These are phyloP conservation scores for Lepus oiostolus DNA, from an alignment of 2,797 vertebrate species.

Conservation along the genomic window DNA sequence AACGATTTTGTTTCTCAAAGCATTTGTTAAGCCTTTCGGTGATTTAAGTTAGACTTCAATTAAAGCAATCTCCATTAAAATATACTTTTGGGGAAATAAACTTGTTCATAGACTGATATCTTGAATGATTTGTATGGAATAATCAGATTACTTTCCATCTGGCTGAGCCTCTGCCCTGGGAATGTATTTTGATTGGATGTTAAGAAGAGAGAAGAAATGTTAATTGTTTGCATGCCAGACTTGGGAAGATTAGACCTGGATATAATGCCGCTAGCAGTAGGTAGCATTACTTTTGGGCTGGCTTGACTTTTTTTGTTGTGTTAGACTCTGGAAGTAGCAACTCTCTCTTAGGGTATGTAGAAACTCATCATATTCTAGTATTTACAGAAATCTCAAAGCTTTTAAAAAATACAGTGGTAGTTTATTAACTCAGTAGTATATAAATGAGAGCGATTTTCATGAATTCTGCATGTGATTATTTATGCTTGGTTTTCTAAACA, in stretches of 20 bases:
- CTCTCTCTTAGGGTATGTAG: neutral
- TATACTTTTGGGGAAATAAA: conserved; percentile 45
- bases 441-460: neutral
- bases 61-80: conserved; percentile 69
- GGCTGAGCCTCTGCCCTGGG: neutral
- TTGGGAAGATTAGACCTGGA: neutral
- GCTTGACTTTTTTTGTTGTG: neutral
- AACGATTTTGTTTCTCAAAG: conserved; percentile 31
- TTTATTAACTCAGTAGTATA: neutral
- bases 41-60: conserved; percentile 47
- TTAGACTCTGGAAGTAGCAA: neutral
- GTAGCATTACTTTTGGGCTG: neutral
- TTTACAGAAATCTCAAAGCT: neutral
- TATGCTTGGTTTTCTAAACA: neutral
- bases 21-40: neutral
- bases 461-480: neutral
- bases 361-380: neutral
- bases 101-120: conserved; percentile 41
- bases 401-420: neutral
- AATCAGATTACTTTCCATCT: conserved; percentile 45
- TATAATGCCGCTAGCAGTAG: neutral
- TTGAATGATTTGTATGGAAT: conserved; percentile 6
- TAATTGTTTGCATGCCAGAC: neutral
- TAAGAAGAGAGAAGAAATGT: neutral
- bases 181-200: conserved; percentile 34